Evolutionary conservation across 2,888 invertebrate species (phyloP).

Genomic region (Adelognathus sp.): DNA sequence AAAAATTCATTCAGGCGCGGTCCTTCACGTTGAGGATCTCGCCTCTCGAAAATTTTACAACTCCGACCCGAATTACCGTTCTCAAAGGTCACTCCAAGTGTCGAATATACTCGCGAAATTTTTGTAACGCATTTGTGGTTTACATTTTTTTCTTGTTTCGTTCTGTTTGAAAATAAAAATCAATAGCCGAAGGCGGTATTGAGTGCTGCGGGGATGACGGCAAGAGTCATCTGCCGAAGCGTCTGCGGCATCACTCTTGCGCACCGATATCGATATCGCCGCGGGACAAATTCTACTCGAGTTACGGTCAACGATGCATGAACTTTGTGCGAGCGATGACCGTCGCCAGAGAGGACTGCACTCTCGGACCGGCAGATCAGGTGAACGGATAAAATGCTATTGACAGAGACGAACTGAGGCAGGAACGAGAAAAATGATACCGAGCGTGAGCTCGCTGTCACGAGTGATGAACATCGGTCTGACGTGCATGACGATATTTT

Average conservation of each 20-base stretch:
- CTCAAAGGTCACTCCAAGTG: not conserved
- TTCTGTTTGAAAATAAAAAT: not conserved
- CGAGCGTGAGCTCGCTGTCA: too few species aligned
- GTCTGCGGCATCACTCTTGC: slow-evolving; percentile 83
- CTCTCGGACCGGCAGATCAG: slow-evolving; percentile 84
- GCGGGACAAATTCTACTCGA: slow-evolving; percentile 83
- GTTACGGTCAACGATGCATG: slow-evolving; percentile 83
- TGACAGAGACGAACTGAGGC: not conserved
- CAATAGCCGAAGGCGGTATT: slow-evolving; percentile 77
- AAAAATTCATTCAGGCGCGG: not conserved
- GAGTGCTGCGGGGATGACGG: slow-evolving; percentile 83
- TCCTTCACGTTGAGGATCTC: not conserved
- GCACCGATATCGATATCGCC: slow-evolving; percentile 84
- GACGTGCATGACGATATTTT: not conserved
- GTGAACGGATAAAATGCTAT: slow-evolving; percentile 71
- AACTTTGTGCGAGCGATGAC: slow-evolving; percentile 85
- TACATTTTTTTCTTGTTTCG: not conserved
- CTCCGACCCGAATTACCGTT: slow-evolving; percentile 10
- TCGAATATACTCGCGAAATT: not conserved
- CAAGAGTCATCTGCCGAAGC: slow-evolving; percentile 79
- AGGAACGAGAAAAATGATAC: not conserved
- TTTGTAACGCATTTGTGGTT: not conserved
- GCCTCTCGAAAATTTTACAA: slow-evolving; percentile 1
- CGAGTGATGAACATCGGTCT: not conserved
- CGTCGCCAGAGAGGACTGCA: slow-evolving; percentile 83